phyloP scores from a whole-genome alignment of 2,797 vertebrate species.

The Micrastur ruficollis region DNA sequence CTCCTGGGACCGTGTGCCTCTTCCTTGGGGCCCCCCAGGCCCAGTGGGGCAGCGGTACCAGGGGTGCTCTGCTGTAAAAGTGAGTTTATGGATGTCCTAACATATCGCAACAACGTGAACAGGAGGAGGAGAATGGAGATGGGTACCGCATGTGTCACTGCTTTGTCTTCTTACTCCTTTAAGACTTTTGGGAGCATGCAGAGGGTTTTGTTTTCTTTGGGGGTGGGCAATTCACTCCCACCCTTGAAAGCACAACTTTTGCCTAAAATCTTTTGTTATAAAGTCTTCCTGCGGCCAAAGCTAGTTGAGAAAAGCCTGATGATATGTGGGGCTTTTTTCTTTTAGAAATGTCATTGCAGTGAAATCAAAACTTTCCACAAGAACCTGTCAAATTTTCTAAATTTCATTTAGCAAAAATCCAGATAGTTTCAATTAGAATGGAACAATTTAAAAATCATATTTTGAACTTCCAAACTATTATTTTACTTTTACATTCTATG shows the following conservation, averaged over 20 bases:
- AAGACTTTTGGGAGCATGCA: not conserved
- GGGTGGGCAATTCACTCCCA: not conserved
- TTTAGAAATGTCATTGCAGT: not conserved
- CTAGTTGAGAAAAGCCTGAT: not conserved
- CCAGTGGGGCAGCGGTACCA: rapidly evolving
- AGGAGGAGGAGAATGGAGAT: rapidly evolving
- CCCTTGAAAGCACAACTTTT: not conserved
- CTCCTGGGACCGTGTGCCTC: not conserved
- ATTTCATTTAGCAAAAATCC: not conserved
- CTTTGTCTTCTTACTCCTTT: not conserved
- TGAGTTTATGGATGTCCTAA: not conserved
- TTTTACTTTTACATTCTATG: not conserved
- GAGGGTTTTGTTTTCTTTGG: not conserved
- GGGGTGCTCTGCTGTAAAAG: not conserved
- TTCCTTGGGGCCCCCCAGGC: no score
- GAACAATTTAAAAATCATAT: not conserved
- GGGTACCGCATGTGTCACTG: rapidly evolving
- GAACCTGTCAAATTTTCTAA: not conserved
- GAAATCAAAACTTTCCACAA: not conserved
- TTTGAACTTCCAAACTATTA: not conserved
- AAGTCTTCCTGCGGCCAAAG: not conserved
- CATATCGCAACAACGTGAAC: rapidly evolving
- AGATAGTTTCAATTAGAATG: not conserved
- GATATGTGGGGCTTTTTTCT: not conserved
- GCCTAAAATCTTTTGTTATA: not conserved